Evolutionary conservation across 2,888 invertebrate species (phyloP).

Genomic region (Lamellibrachia satsuma): DNA sequence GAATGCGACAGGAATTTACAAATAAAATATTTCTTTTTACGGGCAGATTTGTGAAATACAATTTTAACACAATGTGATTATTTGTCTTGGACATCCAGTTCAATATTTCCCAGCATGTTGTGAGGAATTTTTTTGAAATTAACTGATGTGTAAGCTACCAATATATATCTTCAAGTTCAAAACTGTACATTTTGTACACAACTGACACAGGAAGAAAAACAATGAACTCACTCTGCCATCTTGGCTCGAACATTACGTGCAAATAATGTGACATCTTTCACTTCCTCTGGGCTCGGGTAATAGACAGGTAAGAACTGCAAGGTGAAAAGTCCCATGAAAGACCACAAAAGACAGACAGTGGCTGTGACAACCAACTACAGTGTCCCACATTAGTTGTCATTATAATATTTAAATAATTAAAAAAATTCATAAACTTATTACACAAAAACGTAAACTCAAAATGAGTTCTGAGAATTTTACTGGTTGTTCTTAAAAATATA

Average conservation of each 20-base stretch:
- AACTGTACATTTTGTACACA: too few relatives aligned
- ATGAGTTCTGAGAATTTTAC: not conserved
- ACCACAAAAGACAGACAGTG: not conserved
- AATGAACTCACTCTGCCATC: constrained; percentile 83
- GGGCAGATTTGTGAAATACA: too few relatives aligned
- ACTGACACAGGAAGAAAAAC: not conserved
- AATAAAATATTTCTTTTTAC: too few relatives aligned
- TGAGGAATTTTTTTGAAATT: too few relatives aligned
- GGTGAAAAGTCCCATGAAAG: not conserved
- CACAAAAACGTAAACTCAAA: not conserved
- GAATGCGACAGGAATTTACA: not conserved
- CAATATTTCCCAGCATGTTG: too few relatives aligned
- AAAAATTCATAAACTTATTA: not conserved
- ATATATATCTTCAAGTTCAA: too few relatives aligned
- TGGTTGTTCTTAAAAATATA: not conserved
- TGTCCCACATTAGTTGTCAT: too few relatives aligned
- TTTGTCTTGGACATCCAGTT: too few relatives aligned
- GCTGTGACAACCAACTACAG: not conserved
- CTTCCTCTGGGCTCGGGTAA: constrained; percentile 85
- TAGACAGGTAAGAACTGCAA: constrained; percentile 92
- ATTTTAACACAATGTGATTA: too few relatives aligned
- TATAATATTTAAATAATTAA: too few relatives aligned
- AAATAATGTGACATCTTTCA: constrained; percentile 84
- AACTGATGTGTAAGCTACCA: too few relatives aligned
- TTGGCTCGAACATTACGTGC: constrained; percentile 88